These are phyloP conservation scores for Vultur gryphus DNA, from an alignment of 2,797 vertebrate species.

Conservation along the genomic window DNA sequence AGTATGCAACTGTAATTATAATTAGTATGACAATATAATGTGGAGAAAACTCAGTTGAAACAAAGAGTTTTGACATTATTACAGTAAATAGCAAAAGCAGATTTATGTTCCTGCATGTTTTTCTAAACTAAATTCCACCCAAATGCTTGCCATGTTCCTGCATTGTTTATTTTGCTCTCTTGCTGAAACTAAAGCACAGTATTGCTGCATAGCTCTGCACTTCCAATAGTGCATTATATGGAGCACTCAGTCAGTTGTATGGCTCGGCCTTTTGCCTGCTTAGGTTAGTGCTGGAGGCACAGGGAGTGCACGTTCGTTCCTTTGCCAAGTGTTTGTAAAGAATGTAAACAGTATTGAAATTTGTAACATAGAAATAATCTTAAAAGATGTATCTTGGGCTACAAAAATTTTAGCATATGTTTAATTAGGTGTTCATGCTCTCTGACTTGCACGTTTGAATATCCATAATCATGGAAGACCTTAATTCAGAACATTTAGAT, in stretches of 20 bases:
- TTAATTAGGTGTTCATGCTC: not conserved
- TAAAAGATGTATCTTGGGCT: not conserved
- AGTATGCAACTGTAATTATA: not conserved
- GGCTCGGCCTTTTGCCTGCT: not conserved
- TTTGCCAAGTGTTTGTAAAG: not conserved
- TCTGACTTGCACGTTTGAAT: not conserved
- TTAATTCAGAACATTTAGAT: not conserved
- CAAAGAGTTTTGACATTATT: not conserved
- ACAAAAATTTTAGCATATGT: not conserved
- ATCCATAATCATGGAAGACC: not conserved
- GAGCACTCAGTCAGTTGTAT: not conserved
- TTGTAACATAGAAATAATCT: not conserved
- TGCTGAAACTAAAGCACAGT: not conserved
- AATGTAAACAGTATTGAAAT: not conserved
- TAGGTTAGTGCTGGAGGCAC: not conserved
- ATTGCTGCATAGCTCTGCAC: not conserved
- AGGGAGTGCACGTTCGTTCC: rapidly evolving
- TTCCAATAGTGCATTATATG: rapidly evolving
- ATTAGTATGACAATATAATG: not conserved
- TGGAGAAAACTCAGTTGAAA: not conserved
- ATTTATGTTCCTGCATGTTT: not conserved
- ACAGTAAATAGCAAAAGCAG: not conserved
- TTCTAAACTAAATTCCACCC: not conserved
- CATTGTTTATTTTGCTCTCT: not conserved
- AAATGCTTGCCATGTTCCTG: not conserved